These are phyloP conservation scores for Athene cunicularia DNA, from an alignment of 2,113 vertebrate species.

Conservation along the genomic window DNA sequence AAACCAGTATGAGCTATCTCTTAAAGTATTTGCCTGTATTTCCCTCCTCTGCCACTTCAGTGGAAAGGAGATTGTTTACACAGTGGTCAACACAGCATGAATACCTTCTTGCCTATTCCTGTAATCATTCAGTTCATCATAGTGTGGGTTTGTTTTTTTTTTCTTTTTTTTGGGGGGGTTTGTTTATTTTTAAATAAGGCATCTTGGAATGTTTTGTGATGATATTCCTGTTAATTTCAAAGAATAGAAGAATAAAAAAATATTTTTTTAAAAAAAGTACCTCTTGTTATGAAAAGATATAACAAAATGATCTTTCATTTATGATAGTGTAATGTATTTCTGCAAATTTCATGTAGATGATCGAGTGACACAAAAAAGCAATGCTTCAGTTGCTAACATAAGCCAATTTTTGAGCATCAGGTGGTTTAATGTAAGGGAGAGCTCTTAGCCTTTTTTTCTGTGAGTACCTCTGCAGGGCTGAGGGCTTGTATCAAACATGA, in stretches of 20 bases:
- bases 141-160: too few relatives aligned
- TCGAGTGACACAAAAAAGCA: background rate
- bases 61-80: background rate
- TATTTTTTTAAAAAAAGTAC: background rate
- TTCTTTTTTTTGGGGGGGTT: too few relatives aligned
- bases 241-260: background rate
- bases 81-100: background rate
- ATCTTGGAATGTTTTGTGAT: background rate
- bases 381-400: background rate
- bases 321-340: background rate
- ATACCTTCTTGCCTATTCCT: background rate
- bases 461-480: background rate
- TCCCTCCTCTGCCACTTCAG: background rate
- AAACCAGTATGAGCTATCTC: background rate
- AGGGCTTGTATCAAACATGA: rapidly evolving
- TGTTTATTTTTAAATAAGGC: background rate
- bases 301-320: background rate
- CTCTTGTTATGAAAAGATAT: background rate
- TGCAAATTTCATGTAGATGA: background rate
- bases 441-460: background rate
- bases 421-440: background rate
- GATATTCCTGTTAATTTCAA: background rate
- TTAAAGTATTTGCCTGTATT: background rate
- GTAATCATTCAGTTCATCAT: background rate
- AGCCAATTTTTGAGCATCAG: background rate